These are phyloP conservation scores for Lasioglossum malachurum DNA, from an alignment of 2,888 invertebrate genomes.

Conservation along the genomic window DNA sequence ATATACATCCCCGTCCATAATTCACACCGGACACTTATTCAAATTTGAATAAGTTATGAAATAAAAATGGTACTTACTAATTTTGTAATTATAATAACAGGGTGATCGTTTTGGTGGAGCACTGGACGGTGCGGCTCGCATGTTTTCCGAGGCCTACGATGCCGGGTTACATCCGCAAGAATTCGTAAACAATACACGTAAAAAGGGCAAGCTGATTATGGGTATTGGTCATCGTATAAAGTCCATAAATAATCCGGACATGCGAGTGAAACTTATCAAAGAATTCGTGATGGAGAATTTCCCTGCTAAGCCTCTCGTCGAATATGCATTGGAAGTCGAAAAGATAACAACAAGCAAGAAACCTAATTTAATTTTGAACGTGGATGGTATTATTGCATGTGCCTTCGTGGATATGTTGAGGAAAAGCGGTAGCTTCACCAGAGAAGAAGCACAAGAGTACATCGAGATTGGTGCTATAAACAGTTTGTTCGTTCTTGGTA, in stretches of 20 bases:
- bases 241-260: slow-evolving; percentile 99
- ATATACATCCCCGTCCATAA: too few relatives aligned
- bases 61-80: too few relatives aligned
- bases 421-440: slow-evolving; percentile 97
- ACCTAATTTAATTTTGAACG: slow-evolving; percentile 99
- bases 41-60: too few relatives aligned
- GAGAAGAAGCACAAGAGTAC: slow-evolving; percentile 99
- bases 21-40: background rate
- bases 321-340: slow-evolving; percentile 98
- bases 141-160: slow-evolving; percentile 99
- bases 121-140: slow-evolving; percentile 98
- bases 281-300: slow-evolving; percentile 97
- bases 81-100: slow-evolving; percentile 85
- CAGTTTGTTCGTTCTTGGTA: slow-evolving; percentile 98
- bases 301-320: slow-evolving; percentile 96
- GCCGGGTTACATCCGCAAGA: slow-evolving; percentile 97
- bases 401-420: slow-evolving; percentile 98
- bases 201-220: slow-evolving; percentile 99
- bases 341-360: slow-evolving; percentile 99
- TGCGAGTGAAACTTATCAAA: slow-evolving; percentile 98
- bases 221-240: slow-evolving; percentile 98
- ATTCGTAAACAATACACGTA: slow-evolving; percentile 99
- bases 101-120: slow-evolving; percentile 99
- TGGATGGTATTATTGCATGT: slow-evolving; percentile 99
- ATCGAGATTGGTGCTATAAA: slow-evolving; percentile 99